Base-by-base conservation (phyloP, 2,888 invertebrate genomes). In the Calameuta idolon region DNA sequence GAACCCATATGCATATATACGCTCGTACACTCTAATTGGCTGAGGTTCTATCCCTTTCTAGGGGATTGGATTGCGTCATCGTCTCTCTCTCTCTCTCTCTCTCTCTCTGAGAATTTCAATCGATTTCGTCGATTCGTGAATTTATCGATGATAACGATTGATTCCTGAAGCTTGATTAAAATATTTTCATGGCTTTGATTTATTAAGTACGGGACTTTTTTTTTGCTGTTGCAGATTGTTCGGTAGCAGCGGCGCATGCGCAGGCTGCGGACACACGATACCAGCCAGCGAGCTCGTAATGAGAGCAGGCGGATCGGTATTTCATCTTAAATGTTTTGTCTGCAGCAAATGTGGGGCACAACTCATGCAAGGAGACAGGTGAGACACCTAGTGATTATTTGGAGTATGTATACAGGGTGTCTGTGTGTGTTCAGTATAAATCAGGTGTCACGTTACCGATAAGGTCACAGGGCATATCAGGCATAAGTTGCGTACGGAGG, bases 321-420 rank as follows among this genome's bases (percentile, higher is more conserved):
- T 97, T 94, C 98, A 98, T 94, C 94, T 98, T 93, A 97, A 97
- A 93, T 98, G 98, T 93, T 98, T 98, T 94, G 95, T 96, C 87
- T 98, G 98, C 94, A 97, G 96, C 93, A 97, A 98, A 92, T 98
- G 98, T 92, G 96, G 96, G 88, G 94, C 95, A 89, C 96, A 95
- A 92, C 95, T 98, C 89, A 95, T 96, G 92, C 95, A 97, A 88
- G 98, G 98, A 88, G 98, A 98, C 94, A 95, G 97, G 95, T 95
- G 91, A 92, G 92, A 83, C 78, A 55, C 23, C 55, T 55, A 23
- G 55, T 55, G 23, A 71, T 15, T 55, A 55, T 23, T 55, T 55
- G 23, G 23, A 9, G 55, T 55, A 23, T 23, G 5, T 55, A 34
- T 31, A 23, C 12, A 1, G 75, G 71, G 69, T 77, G 55, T 74